Base-by-base conservation (phyloP, 2,797 vertebrate species). In the Sebastiscus albofasciatus region DNA sequence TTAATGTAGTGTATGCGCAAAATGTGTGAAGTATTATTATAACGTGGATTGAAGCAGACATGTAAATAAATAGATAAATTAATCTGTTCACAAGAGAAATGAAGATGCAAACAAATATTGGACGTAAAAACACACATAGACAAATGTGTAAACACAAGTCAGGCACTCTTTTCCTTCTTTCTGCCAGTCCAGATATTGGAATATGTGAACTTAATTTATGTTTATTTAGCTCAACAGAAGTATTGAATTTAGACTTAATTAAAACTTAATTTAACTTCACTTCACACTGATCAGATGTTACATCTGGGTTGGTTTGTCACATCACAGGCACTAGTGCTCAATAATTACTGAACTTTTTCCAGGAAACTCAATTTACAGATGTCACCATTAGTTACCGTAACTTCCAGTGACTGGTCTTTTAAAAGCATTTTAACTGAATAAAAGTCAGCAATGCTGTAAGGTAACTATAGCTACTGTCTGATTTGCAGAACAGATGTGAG, bases 261-360 rank as follows among this genome's bases (percentile, higher is more conserved):
- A 59, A 66, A 75, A 49, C 8, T 65, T 76, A 2, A 76, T 76
- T 75, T 31, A 39, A 22, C 24, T 27, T 79, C 29, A 29, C 22
- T 34, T 52, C 27, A 22, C 69, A 69, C 16, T 52, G 31, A 71
- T 71, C 36, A 71, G 54, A 60, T 67, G 31, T 46, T 39, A 55
- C 54, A 52, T 67, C 34, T 56, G 29, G 22, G 16, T 72, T 54
- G 16, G 26, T 14, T 22, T 60, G 39, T 60, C 26, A 33, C 34
- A 33, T 65, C 54, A 76, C 24, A 71, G 6, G 18, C 24, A 12
- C 22, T 70, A 31, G 13, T 46, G 13, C 36, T 27, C 12, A 49
- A 70, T 75, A 58, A 75, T 81, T 65, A 49, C 59, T 33, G 4
- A 56, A 24, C 24, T 31, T 29, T 64, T 39, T 60, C 8, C 29